Evolutionary conservation across 1,140 invertebrate genomes (phyloP), one percentile per base, ranked within the genome.

Genomic region (Ephestia elutella): DNA sequence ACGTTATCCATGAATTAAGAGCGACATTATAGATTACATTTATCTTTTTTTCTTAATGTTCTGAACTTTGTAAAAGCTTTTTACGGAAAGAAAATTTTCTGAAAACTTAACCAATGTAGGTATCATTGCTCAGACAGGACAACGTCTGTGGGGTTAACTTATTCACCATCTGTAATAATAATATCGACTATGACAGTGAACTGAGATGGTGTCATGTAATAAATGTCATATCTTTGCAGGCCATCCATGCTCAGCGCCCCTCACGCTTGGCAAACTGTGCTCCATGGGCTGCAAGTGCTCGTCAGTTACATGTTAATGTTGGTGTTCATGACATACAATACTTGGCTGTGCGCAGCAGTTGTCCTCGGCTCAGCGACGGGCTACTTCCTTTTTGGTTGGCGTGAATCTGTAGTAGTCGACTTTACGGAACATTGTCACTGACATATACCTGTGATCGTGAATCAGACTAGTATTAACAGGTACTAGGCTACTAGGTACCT

Each of bases 311-410:
- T 97, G 82, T 91, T 99, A 35, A 99, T 99, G 98, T 89, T 99
- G 80, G 95, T 99, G 60, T 99, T 99, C 85, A 99, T 99, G 98
- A 99, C 97, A 0, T 99, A 98, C 91, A 99, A 99, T 75, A 93
- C 94, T 9, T 99, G 96, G 96, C 90, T 99, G 19, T 98, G 97
- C 81, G 75, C 96, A 21, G 95, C 96, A 1, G 94, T 98, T 0
- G 93, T 98, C 0, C 73, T 97, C 8, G 98, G 98, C 17, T 95
- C 96, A 9, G 96, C 94, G 2, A 90, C 94, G 10, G 97, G 97
- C 5, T 98, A 98, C 86, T 98, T 99, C 80, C 89, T 98, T 8
- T 99, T 99, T 78, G 96, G 97, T 13, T 98, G 97, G 96, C 95
- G 95, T 74, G 96, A 97, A 86, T 94, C 96, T 0, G 93, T 97